These are phyloP conservation scores for Acanthopagrus latus DNA, from an alignment of 2,797 vertebrate genomes.

Conservation along the genomic window DNA sequence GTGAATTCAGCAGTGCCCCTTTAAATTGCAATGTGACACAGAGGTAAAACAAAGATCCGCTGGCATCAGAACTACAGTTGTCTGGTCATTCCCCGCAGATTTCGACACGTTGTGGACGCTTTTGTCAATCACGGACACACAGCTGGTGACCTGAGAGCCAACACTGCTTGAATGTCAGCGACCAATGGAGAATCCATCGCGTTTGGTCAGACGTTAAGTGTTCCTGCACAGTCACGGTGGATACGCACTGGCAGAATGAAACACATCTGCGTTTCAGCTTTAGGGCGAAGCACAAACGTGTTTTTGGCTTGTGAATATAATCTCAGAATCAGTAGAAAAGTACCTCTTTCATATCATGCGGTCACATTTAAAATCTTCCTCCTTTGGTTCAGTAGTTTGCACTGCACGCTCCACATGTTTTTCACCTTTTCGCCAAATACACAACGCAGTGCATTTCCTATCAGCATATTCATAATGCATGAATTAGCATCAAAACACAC, in stretches of 20 bases:
- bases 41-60: background rate
- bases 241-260: background rate
- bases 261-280: background rate
- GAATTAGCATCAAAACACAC: constrained; percentile 32
- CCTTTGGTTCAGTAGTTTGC: background rate
- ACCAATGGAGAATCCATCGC: background rate
- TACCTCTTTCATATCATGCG: background rate
- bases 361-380: background rate
- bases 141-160: background rate
- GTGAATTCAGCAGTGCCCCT: background rate
- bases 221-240: constrained; percentile 2
- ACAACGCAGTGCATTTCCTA: constrained; percentile 11
- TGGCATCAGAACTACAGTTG: background rate
- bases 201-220: constrained; percentile 14
- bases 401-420: constrained; percentile 1
- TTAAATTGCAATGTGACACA: background rate
- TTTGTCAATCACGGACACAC: background rate
- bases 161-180: background rate
- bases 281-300: background rate
- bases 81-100: background rate
- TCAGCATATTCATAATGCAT: constrained; percentile 39
- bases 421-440: background rate
- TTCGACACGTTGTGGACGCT: background rate
- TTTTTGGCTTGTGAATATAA: constrained; percentile 2
- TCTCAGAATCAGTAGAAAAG: background rate